phyloP scores from a whole-genome alignment of 2,113 vertebrate species.

The Elephantulus edwardii region DNA sequence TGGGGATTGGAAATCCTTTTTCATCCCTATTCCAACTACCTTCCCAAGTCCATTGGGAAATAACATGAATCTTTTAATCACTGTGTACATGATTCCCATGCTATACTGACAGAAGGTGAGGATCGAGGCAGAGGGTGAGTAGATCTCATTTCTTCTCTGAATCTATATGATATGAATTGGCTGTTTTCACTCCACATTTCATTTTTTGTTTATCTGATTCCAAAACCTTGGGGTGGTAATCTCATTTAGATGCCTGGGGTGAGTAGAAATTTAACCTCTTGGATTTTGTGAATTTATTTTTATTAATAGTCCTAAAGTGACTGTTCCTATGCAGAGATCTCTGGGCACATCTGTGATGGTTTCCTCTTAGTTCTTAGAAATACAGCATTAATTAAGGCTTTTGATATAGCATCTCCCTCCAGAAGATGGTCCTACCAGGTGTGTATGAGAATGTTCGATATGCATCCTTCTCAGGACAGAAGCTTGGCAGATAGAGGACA shows the following conservation, averaged over 20 bases:
- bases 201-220: background rate
- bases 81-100: background rate
- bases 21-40: background rate
- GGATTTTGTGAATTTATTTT: background rate
- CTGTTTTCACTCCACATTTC: background rate
- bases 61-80: background rate
- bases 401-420: background rate
- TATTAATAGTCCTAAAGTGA: background rate
- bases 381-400: background rate
- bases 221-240: background rate
- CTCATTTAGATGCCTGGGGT: background rate
- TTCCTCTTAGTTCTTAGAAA: background rate
- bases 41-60: slow-evolving; percentile 63
- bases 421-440: background rate
- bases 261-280: background rate
- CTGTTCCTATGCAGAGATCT: background rate
- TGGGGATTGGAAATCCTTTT: background rate
- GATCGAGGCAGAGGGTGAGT: background rate
- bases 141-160: background rate
- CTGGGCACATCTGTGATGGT: background rate
- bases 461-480: background rate
- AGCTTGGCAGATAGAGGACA: background rate
- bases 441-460: background rate
- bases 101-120: background rate
- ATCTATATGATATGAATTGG: background rate